Conservation (phyloP, 2,888 invertebrate genomes). For the Sceliomorpha sp. region DNA sequence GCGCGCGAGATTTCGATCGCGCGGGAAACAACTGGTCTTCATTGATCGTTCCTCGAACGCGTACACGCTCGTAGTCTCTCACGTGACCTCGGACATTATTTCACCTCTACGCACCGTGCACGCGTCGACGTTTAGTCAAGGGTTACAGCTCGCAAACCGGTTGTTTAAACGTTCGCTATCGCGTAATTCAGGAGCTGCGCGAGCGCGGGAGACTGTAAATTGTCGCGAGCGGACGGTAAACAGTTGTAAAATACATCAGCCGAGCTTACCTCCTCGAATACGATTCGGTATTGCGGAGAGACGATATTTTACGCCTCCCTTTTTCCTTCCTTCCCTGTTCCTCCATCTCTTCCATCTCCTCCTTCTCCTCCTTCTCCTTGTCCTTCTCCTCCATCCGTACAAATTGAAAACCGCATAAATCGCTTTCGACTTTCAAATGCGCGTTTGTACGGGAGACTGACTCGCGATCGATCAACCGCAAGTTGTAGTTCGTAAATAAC, state of each 20-base stretch:
- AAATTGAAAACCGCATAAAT: conserved; percentile 12
- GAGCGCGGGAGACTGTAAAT: conserved; percentile 48
- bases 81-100: conserved; percentile 34
- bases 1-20: conserved; percentile 15
- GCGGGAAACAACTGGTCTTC: conserved; percentile 13
- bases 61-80: no score
- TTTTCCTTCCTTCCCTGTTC: no score
- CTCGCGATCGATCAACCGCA: conserved; percentile 1
- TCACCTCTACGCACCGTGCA: conserved; percentile 8
- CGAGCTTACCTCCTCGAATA: background rate
- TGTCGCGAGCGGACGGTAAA: conserved; percentile 27
- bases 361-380: no score
- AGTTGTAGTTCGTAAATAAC: background rate
- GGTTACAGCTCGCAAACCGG: conserved; percentile 43
- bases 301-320: conserved; percentile 2
- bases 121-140: conserved; percentile 22
- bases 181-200: conserved; percentile 59
- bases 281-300: background rate
- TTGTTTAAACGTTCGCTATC: conserved; percentile 49
- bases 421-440: conserved; percentile 7
- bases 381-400: background rate
- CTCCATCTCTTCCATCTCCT: no score
- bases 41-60: conserved; percentile 25
- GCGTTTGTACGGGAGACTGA: conserved; percentile 2
- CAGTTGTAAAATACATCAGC: conserved; percentile 19